Evolutionary conservation across 1,140 invertebrate species (phyloP).

Genomic region (Bombus soroeensis): DNA sequence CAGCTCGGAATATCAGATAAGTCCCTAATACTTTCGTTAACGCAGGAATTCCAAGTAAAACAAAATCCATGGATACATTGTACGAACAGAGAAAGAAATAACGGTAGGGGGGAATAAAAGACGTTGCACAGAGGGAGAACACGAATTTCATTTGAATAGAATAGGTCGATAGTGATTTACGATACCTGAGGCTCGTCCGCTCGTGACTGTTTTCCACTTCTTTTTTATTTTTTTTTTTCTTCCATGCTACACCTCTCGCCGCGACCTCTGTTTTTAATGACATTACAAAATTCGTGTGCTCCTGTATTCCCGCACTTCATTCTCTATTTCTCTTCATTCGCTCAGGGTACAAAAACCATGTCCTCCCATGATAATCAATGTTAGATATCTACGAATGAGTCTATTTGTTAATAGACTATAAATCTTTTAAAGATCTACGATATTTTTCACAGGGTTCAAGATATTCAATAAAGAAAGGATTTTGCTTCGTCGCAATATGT

Average conservation of each 20-base stretch:
- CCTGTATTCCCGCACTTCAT: not conserved
- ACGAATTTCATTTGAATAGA: conserved; percentile 81
- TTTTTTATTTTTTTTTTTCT: conserved; percentile 61
- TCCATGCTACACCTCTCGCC: conserved; percentile 28
- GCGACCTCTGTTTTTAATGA: conserved; percentile 65
- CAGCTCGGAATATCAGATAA: conserved; percentile 42
- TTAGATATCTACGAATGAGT: not conserved
- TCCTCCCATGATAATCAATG: not conserved
- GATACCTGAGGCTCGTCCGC: conserved; percentile 69
- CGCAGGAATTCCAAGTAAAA: conserved; percentile 54
- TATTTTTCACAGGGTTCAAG: not conserved
- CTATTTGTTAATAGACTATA: not conserved
- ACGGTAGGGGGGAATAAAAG: conserved; percentile 45
- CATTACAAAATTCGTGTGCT: conserved; percentile 55
- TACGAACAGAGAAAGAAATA: conserved; percentile 66
- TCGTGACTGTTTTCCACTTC: conserved; percentile 76
- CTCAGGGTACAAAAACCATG: not conserved
- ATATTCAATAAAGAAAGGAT: not conserved
- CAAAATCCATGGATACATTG: conserved; percentile 51
- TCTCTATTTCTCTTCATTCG: not conserved
- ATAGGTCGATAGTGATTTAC: conserved; percentile 80
- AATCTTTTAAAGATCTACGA: not conserved
- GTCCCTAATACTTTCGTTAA: conserved; percentile 60
- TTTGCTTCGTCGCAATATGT: not conserved
- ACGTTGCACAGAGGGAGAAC: conserved; percentile 60